Percentiles rank a stretch among this genome's conserved stretches.
These are phyloP conservation scores for Myrmecophaga tridactyla DNA, from an alignment of 2,113 vertebrate genomes.

Conservation along the genomic window DNA sequence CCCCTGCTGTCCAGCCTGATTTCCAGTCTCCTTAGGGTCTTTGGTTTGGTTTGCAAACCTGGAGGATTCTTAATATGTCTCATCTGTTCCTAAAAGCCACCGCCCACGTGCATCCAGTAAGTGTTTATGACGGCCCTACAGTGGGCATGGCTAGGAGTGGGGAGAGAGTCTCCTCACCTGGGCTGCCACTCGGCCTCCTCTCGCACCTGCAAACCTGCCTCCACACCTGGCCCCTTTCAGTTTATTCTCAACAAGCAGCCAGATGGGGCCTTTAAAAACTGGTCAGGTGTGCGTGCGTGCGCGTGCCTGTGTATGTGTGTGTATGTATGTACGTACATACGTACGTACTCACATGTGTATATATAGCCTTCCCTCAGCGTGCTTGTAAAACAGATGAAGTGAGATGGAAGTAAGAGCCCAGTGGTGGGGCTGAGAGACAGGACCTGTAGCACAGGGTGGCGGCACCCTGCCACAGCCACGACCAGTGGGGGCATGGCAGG, in stretches of 20 bases:
- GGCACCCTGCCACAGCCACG: neutral
- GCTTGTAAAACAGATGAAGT: neutral
- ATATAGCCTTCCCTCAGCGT: too few relatives aligned
- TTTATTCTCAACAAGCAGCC: too few relatives aligned
- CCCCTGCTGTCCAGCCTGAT: neutral
- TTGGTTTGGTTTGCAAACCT: neutral
- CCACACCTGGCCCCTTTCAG: too few relatives aligned
- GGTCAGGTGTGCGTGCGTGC: too few relatives aligned
- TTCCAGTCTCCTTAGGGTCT: neutral
- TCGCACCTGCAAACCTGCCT: too few relatives aligned
- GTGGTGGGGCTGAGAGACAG: too few relatives aligned
- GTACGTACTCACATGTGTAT: neutral
- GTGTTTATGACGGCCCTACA: neutral
- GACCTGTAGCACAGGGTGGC: neutral
- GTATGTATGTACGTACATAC: neutral
- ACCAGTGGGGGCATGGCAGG: rapidly evolving
- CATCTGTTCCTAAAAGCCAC: neutral
- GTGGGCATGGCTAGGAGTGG: neutral
- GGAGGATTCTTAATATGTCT: neutral
- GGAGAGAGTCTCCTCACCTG: too few relatives aligned
- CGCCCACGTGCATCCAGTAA: neutral
- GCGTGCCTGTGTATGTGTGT: too few relatives aligned
- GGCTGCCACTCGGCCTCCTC: too few relatives aligned
- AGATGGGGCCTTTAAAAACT: too few relatives aligned
- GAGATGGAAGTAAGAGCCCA: neutral